Percentiles rank a stretch among this genome's conserved stretches.
These are phyloP conservation scores for Pandemis cinnamomeana DNA, from an alignment of 2,888 invertebrate species.

Conservation along the genomic window DNA sequence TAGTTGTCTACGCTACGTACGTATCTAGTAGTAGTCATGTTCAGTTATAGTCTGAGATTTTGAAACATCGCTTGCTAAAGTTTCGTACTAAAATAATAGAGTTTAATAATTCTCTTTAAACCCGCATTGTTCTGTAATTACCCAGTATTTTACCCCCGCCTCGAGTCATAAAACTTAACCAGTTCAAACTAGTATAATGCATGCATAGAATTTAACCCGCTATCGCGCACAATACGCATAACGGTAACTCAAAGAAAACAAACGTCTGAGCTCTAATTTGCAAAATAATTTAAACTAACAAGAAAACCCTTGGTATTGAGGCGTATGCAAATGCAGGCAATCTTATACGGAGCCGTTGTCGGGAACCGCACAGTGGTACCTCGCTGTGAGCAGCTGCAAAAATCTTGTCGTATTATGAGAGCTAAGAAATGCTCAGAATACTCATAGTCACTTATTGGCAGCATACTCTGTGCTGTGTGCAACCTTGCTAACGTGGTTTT, in stretches of 20 bases:
- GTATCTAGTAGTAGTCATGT: too few species aligned
- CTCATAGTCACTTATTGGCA: background rate
- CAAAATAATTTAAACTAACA: constrained; percentile 40
- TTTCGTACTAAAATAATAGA: background rate
- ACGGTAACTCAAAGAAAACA: constrained; percentile 18
- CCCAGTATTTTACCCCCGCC: background rate
- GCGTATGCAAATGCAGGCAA: constrained; percentile 54
- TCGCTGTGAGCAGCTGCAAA: background rate
- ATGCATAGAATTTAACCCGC: background rate
- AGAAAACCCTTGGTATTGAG: constrained; percentile 40
- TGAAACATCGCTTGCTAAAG: background rate
- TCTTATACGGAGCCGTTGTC: constrained; percentile 52
- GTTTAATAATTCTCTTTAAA: background rate
- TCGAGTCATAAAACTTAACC: background rate
- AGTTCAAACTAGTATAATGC: background rate
- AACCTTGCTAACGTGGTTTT: too few species aligned
- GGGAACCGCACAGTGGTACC: constrained; percentile 38
- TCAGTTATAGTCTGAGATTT: background rate
- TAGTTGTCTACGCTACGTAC: too few species aligned
- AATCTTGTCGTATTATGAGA: background rate
- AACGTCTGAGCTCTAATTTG: constrained; percentile 31
- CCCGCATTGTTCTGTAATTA: background rate
- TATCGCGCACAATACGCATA: background rate
- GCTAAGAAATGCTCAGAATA: background rate
- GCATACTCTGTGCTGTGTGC: too few species aligned